phyloP scores from a whole-genome alignment of 2,113 vertebrate species.

The Mus spicilegus region DNA sequence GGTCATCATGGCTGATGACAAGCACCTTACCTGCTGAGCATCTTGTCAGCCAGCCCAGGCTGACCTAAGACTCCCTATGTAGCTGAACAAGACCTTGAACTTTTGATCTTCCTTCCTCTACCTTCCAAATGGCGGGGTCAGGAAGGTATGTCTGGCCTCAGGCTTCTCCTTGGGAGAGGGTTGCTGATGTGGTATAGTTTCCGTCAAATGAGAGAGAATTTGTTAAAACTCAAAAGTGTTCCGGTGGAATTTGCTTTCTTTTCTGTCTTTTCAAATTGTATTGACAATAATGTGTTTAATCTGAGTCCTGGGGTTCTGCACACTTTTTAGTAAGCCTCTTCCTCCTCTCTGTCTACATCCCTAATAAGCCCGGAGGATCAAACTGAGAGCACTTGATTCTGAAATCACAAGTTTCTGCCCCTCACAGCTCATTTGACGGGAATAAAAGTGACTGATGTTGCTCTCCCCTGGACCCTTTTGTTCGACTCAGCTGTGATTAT shows the following conservation, averaged over 20 bases:
- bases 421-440: conserved; percentile 83
- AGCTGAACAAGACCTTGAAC: not conserved
- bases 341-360: not conserved
- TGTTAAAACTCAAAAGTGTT: conserved; percentile 44
- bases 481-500: conserved; percentile 88
- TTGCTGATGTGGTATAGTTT: not conserved
- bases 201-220: not conserved
- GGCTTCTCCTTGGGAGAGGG: not conserved
- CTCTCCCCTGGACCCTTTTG: conserved; percentile 86
- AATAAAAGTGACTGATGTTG: conserved; percentile 89
- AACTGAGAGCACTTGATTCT: conserved; percentile 80
- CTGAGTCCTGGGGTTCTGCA: conserved; percentile 1
- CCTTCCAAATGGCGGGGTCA: not conserved
- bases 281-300: conserved; percentile 28
- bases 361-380: conserved; percentile 49
- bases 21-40: not conserved
- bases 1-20: not conserved
- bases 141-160: not conserved
- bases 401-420: conserved; percentile 80
- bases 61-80: not conserved
- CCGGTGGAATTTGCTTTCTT: conserved; percentile 35
- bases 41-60: not conserved
- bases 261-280: conserved; percentile 56
- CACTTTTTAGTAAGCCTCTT: not conserved
- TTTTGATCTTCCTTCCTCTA: too few relatives aligned